Evolutionary conservation across 2,888 invertebrate species (phyloP).

Genomic region (Metallyticus violacea): DNA sequence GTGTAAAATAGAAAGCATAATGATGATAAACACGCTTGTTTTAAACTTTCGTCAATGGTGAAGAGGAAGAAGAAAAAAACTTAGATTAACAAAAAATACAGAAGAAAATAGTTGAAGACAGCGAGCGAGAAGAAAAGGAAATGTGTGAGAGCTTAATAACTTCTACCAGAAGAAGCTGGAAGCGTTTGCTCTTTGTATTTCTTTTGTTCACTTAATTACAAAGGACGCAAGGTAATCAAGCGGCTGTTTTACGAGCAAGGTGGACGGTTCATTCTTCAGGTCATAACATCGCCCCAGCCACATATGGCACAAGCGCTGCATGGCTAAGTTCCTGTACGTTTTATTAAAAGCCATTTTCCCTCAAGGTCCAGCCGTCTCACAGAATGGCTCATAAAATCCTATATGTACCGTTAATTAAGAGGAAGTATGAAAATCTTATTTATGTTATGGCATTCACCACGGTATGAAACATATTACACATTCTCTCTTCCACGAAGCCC

Average conservation of each 20-base stretch:
- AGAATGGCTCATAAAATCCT: background rate
- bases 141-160: background rate
- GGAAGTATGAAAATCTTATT: background rate
- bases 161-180: no score
- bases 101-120: no score
- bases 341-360: background rate
- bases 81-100: no score
- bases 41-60: no score
- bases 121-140: background rate
- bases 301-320: background rate
- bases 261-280: background rate
- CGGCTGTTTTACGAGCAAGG: no score
- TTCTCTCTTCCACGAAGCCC: no score
- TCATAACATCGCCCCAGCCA: no score
- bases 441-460: background rate
- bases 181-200: background rate
- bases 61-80: no score
- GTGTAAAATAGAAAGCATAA: no score
- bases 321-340: background rate
- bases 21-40: no score
- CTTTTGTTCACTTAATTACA: background rate
- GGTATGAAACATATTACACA: background rate
- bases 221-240: background rate
- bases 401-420: background rate
- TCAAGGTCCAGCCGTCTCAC: background rate